Evolutionary conservation across 2,113 vertebrate genomes (phyloP).

Genomic region (Zosterops lateralis): DNA sequence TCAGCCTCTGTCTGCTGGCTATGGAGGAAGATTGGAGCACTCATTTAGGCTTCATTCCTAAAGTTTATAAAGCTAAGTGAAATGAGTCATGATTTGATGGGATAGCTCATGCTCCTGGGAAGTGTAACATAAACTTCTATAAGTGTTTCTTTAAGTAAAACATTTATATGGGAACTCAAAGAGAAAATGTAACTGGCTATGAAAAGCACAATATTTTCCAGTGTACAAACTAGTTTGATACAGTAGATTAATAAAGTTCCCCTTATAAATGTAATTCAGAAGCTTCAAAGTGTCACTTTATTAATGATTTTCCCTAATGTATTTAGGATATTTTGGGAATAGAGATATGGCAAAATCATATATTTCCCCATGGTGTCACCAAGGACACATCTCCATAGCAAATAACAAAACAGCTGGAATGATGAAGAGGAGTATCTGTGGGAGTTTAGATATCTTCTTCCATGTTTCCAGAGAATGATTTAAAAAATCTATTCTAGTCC

Average conservation of each 20-base stretch:
- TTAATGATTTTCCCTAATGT: background rate
- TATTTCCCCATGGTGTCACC: background rate
- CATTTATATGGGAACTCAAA: background rate
- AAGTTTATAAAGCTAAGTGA: background rate
- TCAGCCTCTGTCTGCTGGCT: background rate
- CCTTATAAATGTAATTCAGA: background rate
- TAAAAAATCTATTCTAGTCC: background rate
- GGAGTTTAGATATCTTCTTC: background rate
- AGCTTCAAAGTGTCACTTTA: background rate
- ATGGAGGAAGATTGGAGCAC: background rate
- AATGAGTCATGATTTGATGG: background rate
- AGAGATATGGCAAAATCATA: background rate
- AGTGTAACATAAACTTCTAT: background rate
- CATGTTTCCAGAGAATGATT: background rate
- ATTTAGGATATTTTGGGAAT: background rate
- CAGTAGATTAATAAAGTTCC: background rate
- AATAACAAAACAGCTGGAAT: background rate
- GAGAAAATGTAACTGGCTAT: background rate
- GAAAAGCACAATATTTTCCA: background rate
- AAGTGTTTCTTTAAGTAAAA: background rate
- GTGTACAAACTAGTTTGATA: background rate
- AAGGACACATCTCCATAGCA: background rate
- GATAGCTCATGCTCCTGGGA: background rate
- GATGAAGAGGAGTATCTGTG: background rate
- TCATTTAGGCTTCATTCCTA: background rate